Evolutionary conservation across 2,113 vertebrate genomes (phyloP).

Genomic region (Cercocebus atys): DNA sequence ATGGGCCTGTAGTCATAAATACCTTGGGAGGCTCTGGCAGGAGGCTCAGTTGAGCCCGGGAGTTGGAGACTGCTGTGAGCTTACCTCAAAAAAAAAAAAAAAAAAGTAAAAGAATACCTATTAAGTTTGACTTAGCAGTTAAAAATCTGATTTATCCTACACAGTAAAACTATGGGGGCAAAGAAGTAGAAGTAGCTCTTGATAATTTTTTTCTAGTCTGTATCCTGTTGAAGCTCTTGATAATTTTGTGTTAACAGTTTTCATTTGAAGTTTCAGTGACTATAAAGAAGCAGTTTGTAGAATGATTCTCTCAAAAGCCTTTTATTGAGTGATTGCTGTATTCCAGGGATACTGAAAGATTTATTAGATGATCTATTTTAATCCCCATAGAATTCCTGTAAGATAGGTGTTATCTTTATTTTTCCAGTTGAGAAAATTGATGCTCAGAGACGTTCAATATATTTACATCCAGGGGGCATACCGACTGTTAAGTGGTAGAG

Average conservation of each 20-base stretch:
- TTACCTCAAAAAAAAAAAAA: no score
- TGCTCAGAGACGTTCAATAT: background rate
- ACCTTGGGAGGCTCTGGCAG: no score
- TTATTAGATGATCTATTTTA: background rate
- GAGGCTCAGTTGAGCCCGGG: no score
- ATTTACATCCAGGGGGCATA: background rate
- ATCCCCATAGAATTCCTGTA: background rate
- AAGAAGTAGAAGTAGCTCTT: background rate
- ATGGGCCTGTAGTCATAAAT: no score
- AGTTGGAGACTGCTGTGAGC: no score
- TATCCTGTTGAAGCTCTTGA: background rate
- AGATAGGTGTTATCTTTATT: constrained; percentile 14
- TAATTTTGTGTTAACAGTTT: background rate
- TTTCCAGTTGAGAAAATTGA: constrained; percentile 10
- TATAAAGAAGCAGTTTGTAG: constrained; percentile 30
- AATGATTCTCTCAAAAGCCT: background rate
- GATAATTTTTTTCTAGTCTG: background rate
- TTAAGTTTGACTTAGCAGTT: background rate
- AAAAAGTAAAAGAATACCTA: background rate
- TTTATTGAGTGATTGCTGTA: constrained; percentile 8
- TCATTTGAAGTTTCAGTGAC: constrained; percentile 29
- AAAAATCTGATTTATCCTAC: background rate
- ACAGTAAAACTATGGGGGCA: background rate
- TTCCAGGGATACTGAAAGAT: background rate
- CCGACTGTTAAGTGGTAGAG: background rate